These are phyloP conservation scores for Gryllus longicercus DNA, from an alignment of 2,888 invertebrate genomes.

Conservation along the genomic window DNA sequence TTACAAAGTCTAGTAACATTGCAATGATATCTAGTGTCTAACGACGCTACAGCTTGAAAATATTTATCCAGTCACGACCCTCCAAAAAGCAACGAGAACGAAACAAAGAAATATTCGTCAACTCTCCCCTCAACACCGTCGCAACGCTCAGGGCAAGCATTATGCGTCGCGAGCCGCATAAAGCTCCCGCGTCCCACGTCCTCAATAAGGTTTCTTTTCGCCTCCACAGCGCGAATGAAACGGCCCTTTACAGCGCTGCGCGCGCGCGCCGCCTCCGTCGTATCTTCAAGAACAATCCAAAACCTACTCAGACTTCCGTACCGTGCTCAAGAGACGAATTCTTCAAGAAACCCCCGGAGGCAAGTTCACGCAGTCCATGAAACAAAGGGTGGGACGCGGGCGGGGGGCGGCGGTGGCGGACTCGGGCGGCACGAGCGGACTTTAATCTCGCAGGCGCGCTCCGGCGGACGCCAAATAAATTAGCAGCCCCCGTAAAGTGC, in stretches of 20 bases:
- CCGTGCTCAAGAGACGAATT: neutral
- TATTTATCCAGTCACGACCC: too few species aligned
- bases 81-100: too few species aligned
- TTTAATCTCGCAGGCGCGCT: neutral
- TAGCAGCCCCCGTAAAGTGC: neutral
- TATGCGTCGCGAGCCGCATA: too few species aligned
- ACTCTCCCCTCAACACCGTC: too few species aligned
- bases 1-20: too few species aligned
- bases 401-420: neutral
- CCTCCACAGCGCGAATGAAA: too few species aligned
- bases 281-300: neutral
- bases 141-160: too few species aligned
- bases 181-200: too few species aligned
- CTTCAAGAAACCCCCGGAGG: slow-evolving; percentile 6
- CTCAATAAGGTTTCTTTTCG: too few species aligned
- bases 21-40: too few species aligned
- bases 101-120: too few species aligned
- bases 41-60: too few species aligned
- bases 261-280: neutral
- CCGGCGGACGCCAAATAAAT: neutral
- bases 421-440: neutral
- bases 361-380: neutral
- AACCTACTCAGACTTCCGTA: neutral
- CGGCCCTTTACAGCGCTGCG: neutral
- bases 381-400: neutral